phyloP scores from a whole-genome alignment of 2,888 invertebrate species.

The Hyposoter didymator region DNA sequence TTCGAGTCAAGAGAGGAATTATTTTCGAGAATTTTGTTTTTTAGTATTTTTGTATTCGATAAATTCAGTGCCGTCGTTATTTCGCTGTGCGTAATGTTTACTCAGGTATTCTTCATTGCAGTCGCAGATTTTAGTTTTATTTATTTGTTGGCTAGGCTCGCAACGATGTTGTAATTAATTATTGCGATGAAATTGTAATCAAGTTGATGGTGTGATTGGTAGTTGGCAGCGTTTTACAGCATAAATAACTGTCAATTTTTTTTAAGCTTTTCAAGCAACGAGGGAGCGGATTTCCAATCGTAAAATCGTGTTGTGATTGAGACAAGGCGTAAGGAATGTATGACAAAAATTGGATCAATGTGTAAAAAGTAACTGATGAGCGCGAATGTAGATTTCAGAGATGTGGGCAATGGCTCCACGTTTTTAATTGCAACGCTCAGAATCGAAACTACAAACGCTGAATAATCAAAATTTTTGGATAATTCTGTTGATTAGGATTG shows the following conservation, averaged over 20 bases:
- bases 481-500: neutral
- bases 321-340: neutral
- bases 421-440: neutral
- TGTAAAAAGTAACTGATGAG: neutral
- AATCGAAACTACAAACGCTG: neutral
- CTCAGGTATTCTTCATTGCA: neutral
- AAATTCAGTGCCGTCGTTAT: neutral
- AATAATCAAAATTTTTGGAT: neutral
- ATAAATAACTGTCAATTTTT: neutral
- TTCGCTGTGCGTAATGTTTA: neutral
- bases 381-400: neutral
- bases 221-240: neutral
- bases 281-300: neutral
- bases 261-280: neutral
- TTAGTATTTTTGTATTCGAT: conserved; percentile 7
- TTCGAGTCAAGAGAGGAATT: neutral
- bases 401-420: neutral
- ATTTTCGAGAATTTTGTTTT: neutral
- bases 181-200: neutral
- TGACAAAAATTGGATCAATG: neutral
- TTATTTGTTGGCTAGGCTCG: conserved; percentile 12
- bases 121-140: conserved; percentile 3
- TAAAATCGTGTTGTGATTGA: neutral
- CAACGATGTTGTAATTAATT: neutral
- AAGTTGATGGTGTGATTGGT: conserved; percentile 1